A percentile compares a stretch with the other conserved stretches of the same genome.
phyloP scores from a whole-genome alignment of 2,888 invertebrate genomes.

The Agonopterix arenella region DNA sequence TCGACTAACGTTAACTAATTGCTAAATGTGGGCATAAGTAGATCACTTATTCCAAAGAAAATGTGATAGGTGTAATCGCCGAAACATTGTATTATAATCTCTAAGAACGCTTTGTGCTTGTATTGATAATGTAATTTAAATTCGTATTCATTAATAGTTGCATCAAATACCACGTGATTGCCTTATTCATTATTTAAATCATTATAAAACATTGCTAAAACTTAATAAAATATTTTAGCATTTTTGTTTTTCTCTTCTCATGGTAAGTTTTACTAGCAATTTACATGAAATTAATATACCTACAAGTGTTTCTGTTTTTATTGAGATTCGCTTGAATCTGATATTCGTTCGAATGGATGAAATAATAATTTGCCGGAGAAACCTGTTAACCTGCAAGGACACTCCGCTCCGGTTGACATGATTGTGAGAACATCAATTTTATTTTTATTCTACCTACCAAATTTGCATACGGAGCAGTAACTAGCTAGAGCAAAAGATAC shows the following conservation, averaged over 20 bases:
- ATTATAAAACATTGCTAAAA: slow-evolving; percentile 64
- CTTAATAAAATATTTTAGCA: slow-evolving; percentile 73
- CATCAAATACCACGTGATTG: slow-evolving; percentile 68
- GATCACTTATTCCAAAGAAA: slow-evolving; percentile 62
- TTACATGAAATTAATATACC: too few species aligned
- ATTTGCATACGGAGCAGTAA: slow-evolving; percentile 4
- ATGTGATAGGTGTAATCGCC: slow-evolving; percentile 63
- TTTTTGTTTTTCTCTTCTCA: slow-evolving; percentile 24
- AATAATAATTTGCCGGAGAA: slow-evolving; percentile 23
- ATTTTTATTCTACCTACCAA: slow-evolving; percentile 1
- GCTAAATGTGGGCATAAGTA: background rate
- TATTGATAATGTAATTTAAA: slow-evolving; percentile 57
- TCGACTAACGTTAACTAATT: too few species aligned
- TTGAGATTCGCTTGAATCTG: too few species aligned
- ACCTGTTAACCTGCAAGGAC: slow-evolving; percentile 43
- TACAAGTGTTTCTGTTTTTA: too few species aligned
- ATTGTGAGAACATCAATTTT: slow-evolving; percentile 15
- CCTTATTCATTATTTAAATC: slow-evolving; percentile 71
- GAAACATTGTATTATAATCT: slow-evolving; percentile 59
- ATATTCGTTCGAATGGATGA: slow-evolving; percentile 7
- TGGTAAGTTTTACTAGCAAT: too few species aligned
- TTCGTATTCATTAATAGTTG: slow-evolving; percentile 58
- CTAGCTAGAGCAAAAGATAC: background rate
- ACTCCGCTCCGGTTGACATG: slow-evolving; percentile 16
- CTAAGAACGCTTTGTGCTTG: slow-evolving; percentile 62